Evolutionary conservation across 2,113 vertebrate genomes (phyloP).

Genomic region (Paraplagusia blochii): DNA sequence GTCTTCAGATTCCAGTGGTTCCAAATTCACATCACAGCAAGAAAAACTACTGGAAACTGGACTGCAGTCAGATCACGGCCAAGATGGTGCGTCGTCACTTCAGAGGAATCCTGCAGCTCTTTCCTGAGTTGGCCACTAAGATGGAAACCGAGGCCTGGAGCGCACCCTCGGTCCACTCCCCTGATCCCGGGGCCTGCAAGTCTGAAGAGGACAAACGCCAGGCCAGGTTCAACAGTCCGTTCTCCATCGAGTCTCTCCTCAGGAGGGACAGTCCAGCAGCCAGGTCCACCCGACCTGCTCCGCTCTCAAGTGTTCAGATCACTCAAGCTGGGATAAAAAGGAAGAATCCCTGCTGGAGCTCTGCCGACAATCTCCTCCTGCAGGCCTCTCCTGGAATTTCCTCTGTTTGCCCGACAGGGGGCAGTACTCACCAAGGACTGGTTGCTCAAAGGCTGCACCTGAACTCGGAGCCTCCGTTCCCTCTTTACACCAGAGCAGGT

Average conservation of each 20-base stretch:
- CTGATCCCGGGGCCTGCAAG: conserved; percentile 7
- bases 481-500: conserved; percentile 14
- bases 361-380: conserved; percentile 9
- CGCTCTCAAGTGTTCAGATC: conserved; percentile 19
- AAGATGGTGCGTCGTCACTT: conserved; percentile 72
- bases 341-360: conserved; percentile 28
- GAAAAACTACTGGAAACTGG: conserved; percentile 70
- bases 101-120: conserved; percentile 52
- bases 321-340: conserved; percentile 6
- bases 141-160: neutral
- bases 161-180: neutral
- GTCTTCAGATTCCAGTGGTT: conserved; percentile 54
- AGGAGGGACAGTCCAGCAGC: conserved; percentile 33
- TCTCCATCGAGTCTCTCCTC: conserved; percentile 73
- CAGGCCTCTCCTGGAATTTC: conserved; percentile 14
- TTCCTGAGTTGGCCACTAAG: conserved; percentile 49
- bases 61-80: conserved; percentile 39
- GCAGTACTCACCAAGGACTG: conserved; percentile 30
- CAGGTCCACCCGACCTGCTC: conserved; percentile 12
- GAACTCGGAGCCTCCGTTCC: conserved; percentile 5
- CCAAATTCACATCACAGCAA: conserved; percentile 44
- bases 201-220: conserved; percentile 10
- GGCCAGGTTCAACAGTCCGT: conserved; percentile 63
- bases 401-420: conserved; percentile 30
- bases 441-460: neutral